Percentiles rank a stretch among this genome's conserved stretches.
These are phyloP conservation scores for Polyergus mexicanus DNA, from an alignment of 1,140 invertebrate genomes.

Conservation along the genomic window DNA sequence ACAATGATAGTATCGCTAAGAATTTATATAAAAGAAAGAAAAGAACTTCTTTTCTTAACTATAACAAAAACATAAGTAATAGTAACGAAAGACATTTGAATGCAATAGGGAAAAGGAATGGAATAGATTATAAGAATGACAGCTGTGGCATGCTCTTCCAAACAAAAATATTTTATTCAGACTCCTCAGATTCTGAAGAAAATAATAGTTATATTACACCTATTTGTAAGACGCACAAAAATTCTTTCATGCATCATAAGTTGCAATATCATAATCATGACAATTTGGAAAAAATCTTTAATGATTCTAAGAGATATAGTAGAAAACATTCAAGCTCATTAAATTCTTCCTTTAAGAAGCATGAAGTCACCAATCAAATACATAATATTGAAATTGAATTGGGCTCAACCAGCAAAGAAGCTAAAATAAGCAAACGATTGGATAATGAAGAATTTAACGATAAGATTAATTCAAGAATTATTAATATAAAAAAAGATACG, in stretches of 20 bases:
- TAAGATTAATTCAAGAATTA: not conserved
- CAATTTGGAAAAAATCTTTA: not conserved
- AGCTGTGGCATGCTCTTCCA: not conserved
- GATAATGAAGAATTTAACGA: not conserved
- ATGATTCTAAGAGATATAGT: not conserved
- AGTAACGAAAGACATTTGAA: not conserved
- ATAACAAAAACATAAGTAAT: not conserved
- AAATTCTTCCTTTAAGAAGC: slow-evolving; percentile 13
- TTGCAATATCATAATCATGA: slow-evolving; percentile 9
- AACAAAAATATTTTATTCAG: slow-evolving; percentile 45
- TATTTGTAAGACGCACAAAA: not conserved
- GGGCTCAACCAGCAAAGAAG: not conserved
- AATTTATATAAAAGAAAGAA: not conserved
- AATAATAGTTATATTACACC: not conserved
- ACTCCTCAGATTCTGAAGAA: slow-evolving; percentile 26
- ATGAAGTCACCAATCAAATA: not conserved
- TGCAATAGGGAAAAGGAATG: not conserved
- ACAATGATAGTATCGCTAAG: not conserved
- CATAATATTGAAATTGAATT: not conserved
- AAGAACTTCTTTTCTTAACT: not conserved
- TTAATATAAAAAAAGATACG: not conserved
- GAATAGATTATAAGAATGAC: not conserved
- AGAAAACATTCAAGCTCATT: not conserved
- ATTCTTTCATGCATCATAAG: not conserved
- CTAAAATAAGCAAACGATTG: not conserved